Percentiles rank a stretch among this genome's conserved stretches.
phyloP scores from a whole-genome alignment of 1,140 invertebrate genomes.

The Meloidogyne exigua region DNA sequence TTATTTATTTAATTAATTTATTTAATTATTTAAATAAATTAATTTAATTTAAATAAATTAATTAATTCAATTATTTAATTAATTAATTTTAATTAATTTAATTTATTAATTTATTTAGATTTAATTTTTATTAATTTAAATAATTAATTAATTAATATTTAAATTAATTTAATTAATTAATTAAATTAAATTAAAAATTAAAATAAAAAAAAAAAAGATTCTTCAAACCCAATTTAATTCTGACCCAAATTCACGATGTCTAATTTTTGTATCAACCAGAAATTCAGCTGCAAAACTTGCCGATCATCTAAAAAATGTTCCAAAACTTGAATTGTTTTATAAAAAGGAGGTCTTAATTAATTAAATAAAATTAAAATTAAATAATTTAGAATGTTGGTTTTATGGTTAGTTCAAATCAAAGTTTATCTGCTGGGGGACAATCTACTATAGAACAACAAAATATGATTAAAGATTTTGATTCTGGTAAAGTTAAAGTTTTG shows the following conservation, averaged over 20 bases:
- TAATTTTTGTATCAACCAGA: constrained; percentile 50
- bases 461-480: constrained; percentile 36
- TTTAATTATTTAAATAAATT: too few relatives aligned
- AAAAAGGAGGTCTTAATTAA: constrained; percentile 4
- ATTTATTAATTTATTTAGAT: too few relatives aligned
- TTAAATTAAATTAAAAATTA: background rate
- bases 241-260: constrained; percentile 42
- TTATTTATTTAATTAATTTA: constrained; percentile 5
- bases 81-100: too few relatives aligned
- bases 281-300: constrained; percentile 23
- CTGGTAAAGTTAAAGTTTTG: constrained; percentile 65
- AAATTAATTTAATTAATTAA: too few relatives aligned
- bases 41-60: background rate
- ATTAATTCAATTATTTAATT: too few relatives aligned
- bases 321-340: constrained; percentile 31
- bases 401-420: constrained; percentile 44
- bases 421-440: constrained; percentile 37
- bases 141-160: too few relatives aligned
- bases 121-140: too few relatives aligned
- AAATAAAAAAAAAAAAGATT: background rate
- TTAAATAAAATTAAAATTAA: constrained; percentile 20
- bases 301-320: constrained; percentile 34
- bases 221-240: constrained; percentile 35
- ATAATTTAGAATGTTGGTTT: constrained; percentile 27
- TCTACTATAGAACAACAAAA: constrained; percentile 27